phyloP scores from a whole-genome alignment of 92 coral and sea anemone species.

The Palythoa heliodiscus region DNA sequence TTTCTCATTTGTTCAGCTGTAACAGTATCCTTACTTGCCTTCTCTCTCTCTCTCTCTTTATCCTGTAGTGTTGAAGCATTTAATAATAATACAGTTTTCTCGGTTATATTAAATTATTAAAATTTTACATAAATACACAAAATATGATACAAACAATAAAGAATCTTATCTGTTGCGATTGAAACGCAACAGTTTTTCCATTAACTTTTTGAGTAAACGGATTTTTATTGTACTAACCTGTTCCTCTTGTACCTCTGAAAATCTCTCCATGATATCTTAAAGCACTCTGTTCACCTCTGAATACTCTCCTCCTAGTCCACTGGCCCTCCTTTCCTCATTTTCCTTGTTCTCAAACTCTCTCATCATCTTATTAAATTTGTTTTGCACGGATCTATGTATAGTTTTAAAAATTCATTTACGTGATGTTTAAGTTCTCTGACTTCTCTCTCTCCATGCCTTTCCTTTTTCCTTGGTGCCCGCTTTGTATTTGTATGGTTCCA shows the following conservation, averaged over 20 bases:
- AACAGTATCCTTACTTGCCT: conserved; percentile 18
- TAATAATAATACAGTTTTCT: neutral
- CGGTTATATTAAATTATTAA: no score
- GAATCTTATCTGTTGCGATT: neutral
- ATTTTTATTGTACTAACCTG: conserved; percentile 16
- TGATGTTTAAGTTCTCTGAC: conserved; percentile 34
- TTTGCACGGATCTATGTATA: conserved; percentile 24
- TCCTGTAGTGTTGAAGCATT: conserved; percentile 1
- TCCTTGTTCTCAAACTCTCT: conserved; percentile 49
- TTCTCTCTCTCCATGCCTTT: conserved; percentile 54
- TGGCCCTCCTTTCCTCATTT: conserved; percentile 46
- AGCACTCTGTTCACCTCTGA: conserved; percentile 44
- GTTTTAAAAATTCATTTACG: neutral
- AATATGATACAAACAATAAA: no score
- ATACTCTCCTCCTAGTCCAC: conserved; percentile 60
- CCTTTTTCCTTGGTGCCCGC: conserved; percentile 50
- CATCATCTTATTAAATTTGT: conserved; percentile 45
- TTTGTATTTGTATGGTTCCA: conserved; percentile 48
- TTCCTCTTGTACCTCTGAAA: conserved; percentile 33
- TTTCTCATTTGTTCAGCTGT: conserved; percentile 36
- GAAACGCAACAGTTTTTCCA: neutral
- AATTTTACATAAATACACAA: no score
- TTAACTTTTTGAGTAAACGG: neutral
- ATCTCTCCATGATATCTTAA: conserved; percentile 40
- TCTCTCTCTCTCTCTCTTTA: conserved; percentile 23